Conservation (phyloP, 2,888 invertebrate genomes). For the Malthinus flaveolus region DNA sequence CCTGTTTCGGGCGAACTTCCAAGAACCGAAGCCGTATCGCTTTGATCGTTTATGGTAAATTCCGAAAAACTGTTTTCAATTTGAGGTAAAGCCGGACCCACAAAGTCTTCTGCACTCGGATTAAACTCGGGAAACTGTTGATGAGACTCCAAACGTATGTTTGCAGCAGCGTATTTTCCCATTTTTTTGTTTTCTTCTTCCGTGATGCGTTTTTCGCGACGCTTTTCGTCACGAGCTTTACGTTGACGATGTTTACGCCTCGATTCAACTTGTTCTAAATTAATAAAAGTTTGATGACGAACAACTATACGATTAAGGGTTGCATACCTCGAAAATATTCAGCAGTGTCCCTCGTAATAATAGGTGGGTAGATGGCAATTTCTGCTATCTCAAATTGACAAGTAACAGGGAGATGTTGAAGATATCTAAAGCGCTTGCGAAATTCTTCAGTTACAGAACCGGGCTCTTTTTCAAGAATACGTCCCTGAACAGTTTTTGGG, state of each 20-base stretch:
- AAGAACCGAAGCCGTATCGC: conserved; percentile 24
- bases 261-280: conserved; percentile 72
- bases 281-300: not conserved
- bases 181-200: conserved; percentile 72
- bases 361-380: conserved; percentile 74
- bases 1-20: conserved; percentile 47
- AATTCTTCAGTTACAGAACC: conserved; percentile 84
- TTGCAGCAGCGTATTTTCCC: conserved; percentile 65
- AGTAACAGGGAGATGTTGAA: conserved; percentile 87
- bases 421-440: conserved; percentile 72
- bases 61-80: conserved; percentile 44
- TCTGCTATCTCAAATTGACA: conserved; percentile 91
- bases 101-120: not conserved
- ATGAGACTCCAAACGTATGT: conserved; percentile 67
- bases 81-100: conserved; percentile 31
- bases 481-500: conserved; percentile 73
- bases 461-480: conserved; percentile 84
- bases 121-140: conserved; percentile 61
- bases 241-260: conserved; percentile 72
- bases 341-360: conserved; percentile 70
- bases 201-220: conserved; percentile 76
- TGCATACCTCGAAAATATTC: conserved; percentile 67
- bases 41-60: conserved; percentile 26
- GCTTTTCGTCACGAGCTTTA: conserved; percentile 75
- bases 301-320: not conserved